A percentile compares a stretch with the other conserved stretches of the same genome.
phyloP scores from a whole-genome alignment of 2,888 invertebrate species.

The Pecten maximus region DNA sequence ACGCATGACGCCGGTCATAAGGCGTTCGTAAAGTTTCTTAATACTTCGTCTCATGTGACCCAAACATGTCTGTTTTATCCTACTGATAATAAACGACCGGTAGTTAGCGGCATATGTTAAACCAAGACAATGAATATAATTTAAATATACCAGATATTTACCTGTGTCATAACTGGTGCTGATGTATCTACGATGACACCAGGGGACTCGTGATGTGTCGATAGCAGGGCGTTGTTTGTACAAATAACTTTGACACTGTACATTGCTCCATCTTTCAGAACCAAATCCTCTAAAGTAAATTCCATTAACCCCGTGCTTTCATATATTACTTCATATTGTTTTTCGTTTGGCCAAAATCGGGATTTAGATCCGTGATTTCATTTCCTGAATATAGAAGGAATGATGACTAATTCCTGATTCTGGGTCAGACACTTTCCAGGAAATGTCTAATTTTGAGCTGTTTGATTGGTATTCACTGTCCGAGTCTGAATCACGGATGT shows the following conservation, averaged over 20 bases:
- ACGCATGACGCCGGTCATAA: no score
- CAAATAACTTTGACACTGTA: slow-evolving; percentile 52
- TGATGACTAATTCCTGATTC: slow-evolving; percentile 52
- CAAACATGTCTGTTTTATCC: no score
- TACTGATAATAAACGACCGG: no score
- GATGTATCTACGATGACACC: slow-evolving; percentile 53
- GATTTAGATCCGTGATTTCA: slow-evolving; percentile 39
- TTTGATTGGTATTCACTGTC: slow-evolving; percentile 40
- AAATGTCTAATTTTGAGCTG: slow-evolving; percentile 16
- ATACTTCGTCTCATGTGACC: no score
- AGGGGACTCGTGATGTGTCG: slow-evolving; percentile 45
- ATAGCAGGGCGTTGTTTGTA: slow-evolving; percentile 46
- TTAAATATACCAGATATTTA: not conserved
- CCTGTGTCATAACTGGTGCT: slow-evolving; percentile 40
- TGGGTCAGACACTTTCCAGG: slow-evolving; percentile 47
- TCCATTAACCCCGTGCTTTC: not conserved
- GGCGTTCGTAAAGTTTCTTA: no score
- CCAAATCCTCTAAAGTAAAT: not conserved
- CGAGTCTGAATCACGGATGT: slow-evolving; percentile 35
- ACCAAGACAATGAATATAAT: no score
- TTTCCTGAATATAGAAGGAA: slow-evolving; percentile 42
- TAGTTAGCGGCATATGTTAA: no score
- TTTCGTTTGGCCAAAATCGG: slow-evolving; percentile 43
- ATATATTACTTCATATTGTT: not conserved
- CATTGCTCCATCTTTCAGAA: slow-evolving; percentile 40